Conservation (phyloP, 2,113 vertebrate species). For the Aspiorhynchus laticeps region DNA sequence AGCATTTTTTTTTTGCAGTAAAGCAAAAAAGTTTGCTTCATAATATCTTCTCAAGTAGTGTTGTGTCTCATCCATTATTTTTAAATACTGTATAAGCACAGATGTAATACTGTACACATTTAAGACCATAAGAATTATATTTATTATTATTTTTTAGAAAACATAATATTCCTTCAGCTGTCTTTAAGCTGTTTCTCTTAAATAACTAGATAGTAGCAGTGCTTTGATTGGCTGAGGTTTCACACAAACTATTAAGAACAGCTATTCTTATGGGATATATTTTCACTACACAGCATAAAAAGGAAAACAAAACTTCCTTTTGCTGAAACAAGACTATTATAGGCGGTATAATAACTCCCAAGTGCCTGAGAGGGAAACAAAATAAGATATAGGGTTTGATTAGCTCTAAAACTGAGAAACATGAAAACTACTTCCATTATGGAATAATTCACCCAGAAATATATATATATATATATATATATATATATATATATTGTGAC, state of each 20-base stretch:
- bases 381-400: slow-evolving; percentile 33
- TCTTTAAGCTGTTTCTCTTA: background rate
- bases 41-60: background rate
- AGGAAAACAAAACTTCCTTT: slow-evolving; percentile 52
- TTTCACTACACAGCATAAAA: slow-evolving; percentile 52
- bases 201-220: slow-evolving; percentile 17
- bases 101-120: background rate
- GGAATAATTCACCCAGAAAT: background rate
- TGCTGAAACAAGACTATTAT: slow-evolving; percentile 53
- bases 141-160: background rate
- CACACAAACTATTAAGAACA: slow-evolving; percentile 39
- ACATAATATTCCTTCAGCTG: background rate
- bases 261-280: slow-evolving; percentile 49
- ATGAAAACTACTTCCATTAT: background rate
- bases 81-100: background rate
- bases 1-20: background rate
- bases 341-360: slow-evolving; percentile 47
- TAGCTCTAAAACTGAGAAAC: background rate
- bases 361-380: slow-evolving; percentile 37
- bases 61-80: background rate
- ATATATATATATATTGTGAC: too few species aligned
- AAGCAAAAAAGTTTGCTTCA: background rate
- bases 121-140: background rate
- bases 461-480: too few species aligned
- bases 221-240: slow-evolving; percentile 38